Evolutionary conservation across 2,113 vertebrate genomes (phyloP).

Genomic region (Gyps fulvus): DNA sequence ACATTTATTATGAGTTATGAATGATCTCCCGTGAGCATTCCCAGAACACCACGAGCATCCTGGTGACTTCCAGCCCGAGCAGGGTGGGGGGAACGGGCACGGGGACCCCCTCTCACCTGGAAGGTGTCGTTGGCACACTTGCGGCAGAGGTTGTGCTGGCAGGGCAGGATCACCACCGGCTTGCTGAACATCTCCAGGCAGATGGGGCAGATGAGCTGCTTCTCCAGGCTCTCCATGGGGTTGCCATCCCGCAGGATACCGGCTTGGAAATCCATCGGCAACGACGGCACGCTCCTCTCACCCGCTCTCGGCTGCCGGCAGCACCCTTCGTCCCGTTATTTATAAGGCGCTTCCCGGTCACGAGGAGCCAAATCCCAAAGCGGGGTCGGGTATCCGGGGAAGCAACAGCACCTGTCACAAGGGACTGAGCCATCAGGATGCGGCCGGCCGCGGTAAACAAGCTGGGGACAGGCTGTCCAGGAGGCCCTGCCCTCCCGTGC

Average conservation of each 20-base stretch:
- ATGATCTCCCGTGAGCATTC: too few relatives aligned
- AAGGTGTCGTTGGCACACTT: constrained; percentile 93
- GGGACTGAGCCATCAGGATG: constrained; percentile 29
- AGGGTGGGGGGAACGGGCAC: fast-evolving
- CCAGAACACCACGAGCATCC: neutral
- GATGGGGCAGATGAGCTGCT: constrained; percentile 96
- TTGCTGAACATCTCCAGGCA: constrained; percentile 98
- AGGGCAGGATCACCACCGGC: constrained; percentile 95
- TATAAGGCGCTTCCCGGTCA: constrained; percentile 66
- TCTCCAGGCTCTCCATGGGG: constrained; percentile 93
- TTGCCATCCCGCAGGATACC: constrained; percentile 74
- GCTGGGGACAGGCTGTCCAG: constrained; percentile 63
- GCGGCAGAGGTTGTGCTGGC: constrained; percentile 96
- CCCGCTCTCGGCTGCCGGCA: neutral
- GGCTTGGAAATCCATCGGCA: constrained; percentile 75
- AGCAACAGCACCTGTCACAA: constrained; percentile 65
- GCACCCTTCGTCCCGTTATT: constrained; percentile 58
- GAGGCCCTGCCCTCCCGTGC: neutral
- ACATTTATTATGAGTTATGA: too few relatives aligned
- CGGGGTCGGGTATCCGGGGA: constrained; percentile 66
- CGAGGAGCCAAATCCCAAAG: neutral
- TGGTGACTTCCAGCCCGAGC: fast-evolving
- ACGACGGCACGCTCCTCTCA: fast-evolving
- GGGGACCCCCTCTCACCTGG: constrained; percentile 72
- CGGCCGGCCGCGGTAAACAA: constrained; percentile 67